Base-by-base conservation (phyloP, 2,888 invertebrate species). In the Agrypnus murinus region DNA sequence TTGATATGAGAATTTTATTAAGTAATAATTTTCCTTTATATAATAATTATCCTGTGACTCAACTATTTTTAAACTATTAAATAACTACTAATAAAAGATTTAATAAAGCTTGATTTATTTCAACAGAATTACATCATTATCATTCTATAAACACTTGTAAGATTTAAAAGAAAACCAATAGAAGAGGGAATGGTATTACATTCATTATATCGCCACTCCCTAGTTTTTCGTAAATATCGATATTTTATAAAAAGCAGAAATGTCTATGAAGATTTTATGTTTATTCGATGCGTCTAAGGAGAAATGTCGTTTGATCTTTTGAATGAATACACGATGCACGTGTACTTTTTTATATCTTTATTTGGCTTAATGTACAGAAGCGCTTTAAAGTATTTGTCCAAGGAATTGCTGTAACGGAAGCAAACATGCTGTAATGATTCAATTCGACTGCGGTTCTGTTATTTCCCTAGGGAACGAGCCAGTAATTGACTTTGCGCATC, bases 401-500 rank as follows among this genome's bases (percentile, higher is more conserved):
- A 58, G 58, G 58, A 58, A 58, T 40, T 58, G 58, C 58, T 58
- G 43, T 40, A 58, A 58, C 43, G 40, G 43, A 12, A 43, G 58
- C 10, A 58, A 58, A 58, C 31, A 58, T 31, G 12, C 58, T 43
- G 38, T 58, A 58, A 58, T 58, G 58, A 64, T 64, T 64, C 53
- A 64, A 64, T 64, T 64, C 64, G 40, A 53, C 53, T 64, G 53
- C 64, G 53, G 53, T 46, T 63, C 64, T 64, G 64, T 64, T 64
- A 64, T 64, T 64, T 64, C 64, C 64, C 64, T 40, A 7, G 46
- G 53, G 64, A 64, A 53, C 50, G 31, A 32, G 25, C 31, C 12
- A 31, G 50, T 64, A 64, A 64, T 64, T 64, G 50, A 64, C 53
- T 64, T 63, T 50, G 38, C 40, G 15, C 53, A 53, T 53, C 50